Percentiles rank a stretch among this genome's conserved stretches.
Conservation (phyloP, 2,113 vertebrate species). For the Ariopsis seemanni region DNA sequence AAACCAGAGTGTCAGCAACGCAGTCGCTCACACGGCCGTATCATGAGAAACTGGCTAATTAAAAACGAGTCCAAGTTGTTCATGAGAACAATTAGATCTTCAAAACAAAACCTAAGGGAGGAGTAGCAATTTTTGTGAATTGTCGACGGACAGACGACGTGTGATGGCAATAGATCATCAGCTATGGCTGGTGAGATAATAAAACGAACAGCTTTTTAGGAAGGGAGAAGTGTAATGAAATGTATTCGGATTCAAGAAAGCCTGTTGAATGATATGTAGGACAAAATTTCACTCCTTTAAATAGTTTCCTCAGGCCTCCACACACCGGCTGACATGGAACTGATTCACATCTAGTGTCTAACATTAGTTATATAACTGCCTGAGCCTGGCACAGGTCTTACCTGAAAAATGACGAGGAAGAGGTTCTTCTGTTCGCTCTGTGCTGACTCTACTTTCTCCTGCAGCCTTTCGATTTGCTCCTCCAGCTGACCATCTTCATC, state of each 20-base stretch:
- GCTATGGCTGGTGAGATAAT: no score
- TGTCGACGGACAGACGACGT: no score
- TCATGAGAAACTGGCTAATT: no score
- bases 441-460: conserved; percentile 95
- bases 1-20: no score
- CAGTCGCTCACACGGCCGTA: no score
- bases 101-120: no score
- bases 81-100: no score
- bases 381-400: conserved; percentile 52
- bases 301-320: neutral
- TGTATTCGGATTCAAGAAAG: neutral
- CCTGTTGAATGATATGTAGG: neutral
- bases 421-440: conserved; percentile 99
- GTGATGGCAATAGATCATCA: no score
- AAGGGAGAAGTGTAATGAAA: neutral
- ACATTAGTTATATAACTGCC: neutral
- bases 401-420: conserved; percentile 98
- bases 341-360: neutral
- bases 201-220: no score
- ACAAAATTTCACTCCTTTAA: neutral
- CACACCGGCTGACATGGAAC: neutral
- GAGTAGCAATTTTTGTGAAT: no score
- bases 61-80: no score
- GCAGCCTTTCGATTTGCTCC: conserved; percentile 92
- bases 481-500: conserved; percentile 91